These are phyloP conservation scores for Ectropis grisescens DNA, from an alignment of 1,140 invertebrate genomes.

Conservation along the genomic window DNA sequence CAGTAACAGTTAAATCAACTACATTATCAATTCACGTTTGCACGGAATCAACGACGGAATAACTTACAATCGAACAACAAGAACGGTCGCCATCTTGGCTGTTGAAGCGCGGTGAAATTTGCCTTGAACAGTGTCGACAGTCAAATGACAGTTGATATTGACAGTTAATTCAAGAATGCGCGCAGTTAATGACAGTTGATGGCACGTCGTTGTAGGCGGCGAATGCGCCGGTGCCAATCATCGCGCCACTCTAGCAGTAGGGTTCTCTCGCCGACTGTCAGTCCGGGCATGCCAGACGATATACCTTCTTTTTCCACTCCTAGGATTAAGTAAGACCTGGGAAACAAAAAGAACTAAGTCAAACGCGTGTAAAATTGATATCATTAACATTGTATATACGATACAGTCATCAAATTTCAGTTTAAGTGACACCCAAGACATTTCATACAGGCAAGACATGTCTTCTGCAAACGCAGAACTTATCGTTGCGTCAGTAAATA, in stretches of 20 bases:
- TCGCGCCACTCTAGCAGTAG: slow-evolving; percentile 94
- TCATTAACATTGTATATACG: too few relatives aligned
- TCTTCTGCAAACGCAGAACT: too few relatives aligned
- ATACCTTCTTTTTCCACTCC: slow-evolving; percentile 82
- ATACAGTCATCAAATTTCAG: too few relatives aligned
- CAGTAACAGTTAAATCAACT: slow-evolving; percentile 40
- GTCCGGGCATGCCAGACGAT: slow-evolving; percentile 74
- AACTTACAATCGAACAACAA: slow-evolving; percentile 4
- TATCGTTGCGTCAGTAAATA: too few relatives aligned
- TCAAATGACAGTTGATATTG: slow-evolving; percentile 12
- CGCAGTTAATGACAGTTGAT: slow-evolving; percentile 57
- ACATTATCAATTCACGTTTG: slow-evolving; percentile 25
- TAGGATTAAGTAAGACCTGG: slow-evolving; percentile 89
- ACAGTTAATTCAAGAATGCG: too few relatives aligned
- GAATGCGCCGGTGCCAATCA: slow-evolving; percentile 93
- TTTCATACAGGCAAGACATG: too few relatives aligned
- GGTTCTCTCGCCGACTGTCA: slow-evolving; percentile 87
- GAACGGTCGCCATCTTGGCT: too few relatives aligned
- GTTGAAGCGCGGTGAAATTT: too few relatives aligned
- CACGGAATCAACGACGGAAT: slow-evolving; percentile 12
- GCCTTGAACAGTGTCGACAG: slow-evolving; percentile 49
- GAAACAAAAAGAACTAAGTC: slow-evolving; percentile 5
- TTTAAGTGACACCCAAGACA: too few relatives aligned
- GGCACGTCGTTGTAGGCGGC: slow-evolving; percentile 85
- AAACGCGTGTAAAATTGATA: too few relatives aligned